Percentiles rank a stretch among this genome's conserved stretches.
Evolutionary conservation across 2,888 invertebrate genomes (phyloP).

Genomic region (Acleris literana): DNA sequence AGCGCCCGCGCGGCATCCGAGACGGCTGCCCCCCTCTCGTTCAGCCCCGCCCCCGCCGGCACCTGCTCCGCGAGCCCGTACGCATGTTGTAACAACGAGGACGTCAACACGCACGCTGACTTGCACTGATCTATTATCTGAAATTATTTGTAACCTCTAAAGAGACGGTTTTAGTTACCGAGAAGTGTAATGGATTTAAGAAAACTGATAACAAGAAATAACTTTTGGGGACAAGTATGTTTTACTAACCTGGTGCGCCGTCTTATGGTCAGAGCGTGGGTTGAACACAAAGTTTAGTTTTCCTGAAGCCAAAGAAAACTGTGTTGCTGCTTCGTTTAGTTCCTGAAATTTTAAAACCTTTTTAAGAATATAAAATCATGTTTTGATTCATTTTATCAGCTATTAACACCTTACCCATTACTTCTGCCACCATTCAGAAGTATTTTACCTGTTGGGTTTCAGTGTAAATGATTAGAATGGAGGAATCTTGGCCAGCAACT

Average conservation of each 20-base stretch:
- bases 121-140: conserved; percentile 44
- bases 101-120: conserved; percentile 44
- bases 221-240: background rate
- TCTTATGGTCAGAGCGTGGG: conserved; percentile 41
- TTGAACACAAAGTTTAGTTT: conserved; percentile 43
- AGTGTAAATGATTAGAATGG: no score
- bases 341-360: conserved; percentile 38
- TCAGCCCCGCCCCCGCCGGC: conserved; percentile 34
- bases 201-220: no score
- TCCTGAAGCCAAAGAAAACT: conserved; percentile 41
- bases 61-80: conserved; percentile 41
- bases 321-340: conserved; percentile 39
- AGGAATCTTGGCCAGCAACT: no score
- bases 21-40: conserved; percentile 39
- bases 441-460: no score
- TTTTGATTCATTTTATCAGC: no score
- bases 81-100: conserved; percentile 44
- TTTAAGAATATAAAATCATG: background rate
- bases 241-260: conserved; percentile 43
- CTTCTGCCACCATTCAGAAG: no score
- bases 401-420: no score
- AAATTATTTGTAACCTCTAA: background rate
- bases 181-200: no score
- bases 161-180: no score
- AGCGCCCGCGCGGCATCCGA: conserved; percentile 46